These are phyloP conservation scores for Chrysotoxum bicinctum DNA, from an alignment of 2,888 invertebrate genomes.

Conservation along the genomic window DNA sequence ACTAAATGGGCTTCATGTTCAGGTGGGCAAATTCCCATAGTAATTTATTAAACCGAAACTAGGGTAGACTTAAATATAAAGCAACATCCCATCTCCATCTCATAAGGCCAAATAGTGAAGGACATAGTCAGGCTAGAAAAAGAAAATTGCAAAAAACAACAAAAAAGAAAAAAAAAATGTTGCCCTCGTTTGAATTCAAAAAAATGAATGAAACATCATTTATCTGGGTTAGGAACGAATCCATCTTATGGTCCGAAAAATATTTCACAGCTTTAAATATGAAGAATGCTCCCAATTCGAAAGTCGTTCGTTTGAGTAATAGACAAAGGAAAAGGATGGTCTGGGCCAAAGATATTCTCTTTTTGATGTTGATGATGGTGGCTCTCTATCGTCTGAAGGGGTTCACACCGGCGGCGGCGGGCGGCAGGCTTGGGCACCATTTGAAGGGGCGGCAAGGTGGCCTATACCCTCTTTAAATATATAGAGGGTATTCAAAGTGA, in stretches of 20 bases:
- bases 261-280: slow-evolving; percentile 71
- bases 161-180: slow-evolving; percentile 1
- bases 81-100: neutral
- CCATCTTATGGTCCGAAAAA: slow-evolving; percentile 59
- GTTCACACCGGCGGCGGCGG: slow-evolving; percentile 4
- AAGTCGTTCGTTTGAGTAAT: slow-evolving; percentile 65
- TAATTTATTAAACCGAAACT: slow-evolving; percentile 49
- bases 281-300: slow-evolving; percentile 67
- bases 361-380: slow-evolving; percentile 15
- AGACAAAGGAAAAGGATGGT: slow-evolving; percentile 48
- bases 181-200: slow-evolving; percentile 31
- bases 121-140: neutral
- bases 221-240: slow-evolving; percentile 65
- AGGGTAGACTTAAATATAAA: slow-evolving; percentile 28
- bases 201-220: slow-evolving; percentile 64
- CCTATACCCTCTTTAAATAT: slow-evolving; percentile 28
- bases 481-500: slow-evolving; percentile 60
- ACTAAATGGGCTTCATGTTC: slow-evolving; percentile 2
- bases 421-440: neutral
- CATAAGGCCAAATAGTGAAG: slow-evolving; percentile 2
- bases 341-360: slow-evolving; percentile 34
- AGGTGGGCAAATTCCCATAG: slow-evolving; percentile 9
- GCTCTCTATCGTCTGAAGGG: slow-evolving; percentile 18
- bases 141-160: neutral
- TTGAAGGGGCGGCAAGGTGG: slow-evolving; percentile 5